Conservation (phyloP, 2,113 vertebrate genomes). For the Myanophis thanlyinensis region DNA sequence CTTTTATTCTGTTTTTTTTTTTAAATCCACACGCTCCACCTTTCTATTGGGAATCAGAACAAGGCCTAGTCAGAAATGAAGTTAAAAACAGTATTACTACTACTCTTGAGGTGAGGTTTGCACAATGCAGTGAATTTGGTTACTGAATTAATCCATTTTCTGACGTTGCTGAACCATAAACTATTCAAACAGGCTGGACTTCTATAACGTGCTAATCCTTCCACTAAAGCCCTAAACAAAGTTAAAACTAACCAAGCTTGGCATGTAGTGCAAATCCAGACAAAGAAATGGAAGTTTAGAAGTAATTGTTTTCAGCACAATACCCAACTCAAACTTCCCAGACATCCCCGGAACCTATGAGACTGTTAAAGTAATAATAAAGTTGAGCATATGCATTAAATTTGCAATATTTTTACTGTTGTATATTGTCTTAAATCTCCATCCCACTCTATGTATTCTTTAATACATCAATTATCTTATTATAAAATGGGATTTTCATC, state of each 20-base stretch:
- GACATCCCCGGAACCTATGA: background rate
- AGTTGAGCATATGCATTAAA: background rate
- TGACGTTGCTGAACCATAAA: background rate
- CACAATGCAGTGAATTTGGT: background rate
- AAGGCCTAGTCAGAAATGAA: background rate
- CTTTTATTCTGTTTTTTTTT: background rate
- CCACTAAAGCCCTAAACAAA: background rate
- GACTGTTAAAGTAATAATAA: background rate
- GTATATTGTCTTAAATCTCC: background rate
- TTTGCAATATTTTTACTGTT: background rate
- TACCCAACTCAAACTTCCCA: background rate
- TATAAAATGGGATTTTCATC: background rate
- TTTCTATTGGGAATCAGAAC: background rate
- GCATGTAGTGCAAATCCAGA: background rate
- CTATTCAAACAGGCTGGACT: background rate
- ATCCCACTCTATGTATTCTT: background rate
- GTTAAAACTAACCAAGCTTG: background rate
- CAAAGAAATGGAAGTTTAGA: background rate
- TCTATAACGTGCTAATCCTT: background rate
- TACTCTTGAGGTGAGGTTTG: background rate
- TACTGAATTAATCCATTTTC: background rate
- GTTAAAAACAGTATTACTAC: background rate
- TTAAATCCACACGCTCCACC: background rate
- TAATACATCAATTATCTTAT: background rate
- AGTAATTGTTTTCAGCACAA: background rate